Conservation (phyloP, 2,113 vertebrate species). For the Coryphaenoides rupestris region DNA sequence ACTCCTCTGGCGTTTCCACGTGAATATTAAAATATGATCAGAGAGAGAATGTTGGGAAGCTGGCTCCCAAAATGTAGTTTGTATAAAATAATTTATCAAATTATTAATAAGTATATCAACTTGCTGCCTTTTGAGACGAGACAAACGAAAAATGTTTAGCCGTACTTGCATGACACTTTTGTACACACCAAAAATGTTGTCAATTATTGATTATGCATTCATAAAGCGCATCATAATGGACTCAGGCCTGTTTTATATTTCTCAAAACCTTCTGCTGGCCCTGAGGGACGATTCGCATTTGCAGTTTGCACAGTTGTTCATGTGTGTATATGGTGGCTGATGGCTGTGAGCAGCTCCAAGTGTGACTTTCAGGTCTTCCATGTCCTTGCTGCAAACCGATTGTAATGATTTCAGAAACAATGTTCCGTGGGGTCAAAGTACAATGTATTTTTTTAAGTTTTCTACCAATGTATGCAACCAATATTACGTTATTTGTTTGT, state of each 20-base stretch:
- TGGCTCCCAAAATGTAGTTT: slow-evolving; percentile 95
- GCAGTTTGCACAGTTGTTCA: slow-evolving; percentile 59
- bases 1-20: slow-evolving; percentile 35
- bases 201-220: slow-evolving; percentile 41
- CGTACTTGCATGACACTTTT: slow-evolving; percentile 26
- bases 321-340: slow-evolving; percentile 65
- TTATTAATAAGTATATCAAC: slow-evolving; percentile 55
- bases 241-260: neutral
- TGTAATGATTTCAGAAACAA: slow-evolving; percentile 4
- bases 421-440: slow-evolving; percentile 10
- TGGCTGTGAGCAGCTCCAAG: slow-evolving; percentile 1
- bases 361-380: slow-evolving; percentile 14
- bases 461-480: slow-evolving; percentile 16
- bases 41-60: slow-evolving; percentile 85
- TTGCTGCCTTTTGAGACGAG: slow-evolving; percentile 32
- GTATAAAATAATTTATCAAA: slow-evolving; percentile 97
- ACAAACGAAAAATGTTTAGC: slow-evolving; percentile 25
- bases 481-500: neutral
- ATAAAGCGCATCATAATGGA: slow-evolving; percentile 38
- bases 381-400: slow-evolving; percentile 13
- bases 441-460: slow-evolving; percentile 10
- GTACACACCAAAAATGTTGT: slow-evolving; percentile 30
- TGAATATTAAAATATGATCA: slow-evolving; percentile 46
- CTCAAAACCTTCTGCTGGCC: slow-evolving; percentile 36
- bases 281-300: slow-evolving; percentile 50